These are phyloP conservation scores for Leucophora obtusa DNA, from an alignment of 2,888 invertebrate genomes.

Conservation along the genomic window DNA sequence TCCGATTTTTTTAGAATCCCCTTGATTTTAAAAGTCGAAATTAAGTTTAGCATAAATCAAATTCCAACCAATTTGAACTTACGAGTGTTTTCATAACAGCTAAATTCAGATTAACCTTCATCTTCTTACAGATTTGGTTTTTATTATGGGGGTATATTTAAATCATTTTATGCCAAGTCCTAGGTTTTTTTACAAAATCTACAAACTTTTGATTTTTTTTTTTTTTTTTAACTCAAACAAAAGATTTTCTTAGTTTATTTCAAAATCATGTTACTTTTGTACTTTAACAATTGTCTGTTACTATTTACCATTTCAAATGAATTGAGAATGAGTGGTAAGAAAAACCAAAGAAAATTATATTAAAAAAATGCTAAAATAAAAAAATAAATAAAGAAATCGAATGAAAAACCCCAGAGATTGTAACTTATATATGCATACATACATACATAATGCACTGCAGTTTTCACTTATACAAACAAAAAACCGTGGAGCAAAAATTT, in stretches of 20 bases:
- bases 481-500: neutral
- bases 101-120: neutral
- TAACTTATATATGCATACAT: slow-evolving; percentile 43
- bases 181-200: neutral
- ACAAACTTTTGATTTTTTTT: neutral
- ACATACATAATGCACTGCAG: slow-evolving; percentile 13
- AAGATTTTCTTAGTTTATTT: slow-evolving; percentile 50
- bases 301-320: slow-evolving; percentile 62
- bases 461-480: neutral
- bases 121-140: neutral
- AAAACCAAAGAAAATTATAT: slow-evolving; percentile 59
- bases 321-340: slow-evolving; percentile 44
- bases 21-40: too few species aligned
- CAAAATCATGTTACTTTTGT: slow-evolving; percentile 52
- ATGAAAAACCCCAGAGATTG: slow-evolving; percentile 56
- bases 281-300: slow-evolving; percentile 60
- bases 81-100: neutral
- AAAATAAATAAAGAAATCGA: slow-evolving; percentile 51
- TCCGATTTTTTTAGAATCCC: too few species aligned
- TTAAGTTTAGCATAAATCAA: too few species aligned
- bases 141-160: neutral
- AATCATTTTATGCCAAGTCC: neutral
- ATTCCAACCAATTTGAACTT: neutral
- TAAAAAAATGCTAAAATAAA: slow-evolving; percentile 29
- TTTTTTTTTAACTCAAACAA: slow-evolving; percentile 50